Conservation (phyloP, 2,888 invertebrate species). For the Aporophyla lueneburgensis region DNA sequence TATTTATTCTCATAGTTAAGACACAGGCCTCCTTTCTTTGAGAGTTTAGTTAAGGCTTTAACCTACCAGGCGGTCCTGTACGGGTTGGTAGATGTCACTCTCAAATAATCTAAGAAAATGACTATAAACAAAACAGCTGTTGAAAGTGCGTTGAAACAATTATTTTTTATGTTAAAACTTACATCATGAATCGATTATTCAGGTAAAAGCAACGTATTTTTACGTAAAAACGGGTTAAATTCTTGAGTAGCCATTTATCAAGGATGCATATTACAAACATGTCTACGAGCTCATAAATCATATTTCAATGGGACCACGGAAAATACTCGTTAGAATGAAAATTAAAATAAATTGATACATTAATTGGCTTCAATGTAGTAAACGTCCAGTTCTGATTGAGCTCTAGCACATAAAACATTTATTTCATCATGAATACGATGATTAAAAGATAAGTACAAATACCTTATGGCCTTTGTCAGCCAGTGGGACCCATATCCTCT, state of each 20-base stretch:
- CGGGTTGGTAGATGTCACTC: too few relatives aligned
- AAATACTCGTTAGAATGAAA: conserved; percentile 13
- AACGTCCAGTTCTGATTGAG: conserved; percentile 30
- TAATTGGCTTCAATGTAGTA: conserved; percentile 24
- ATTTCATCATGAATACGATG: neutral
- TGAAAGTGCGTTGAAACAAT: too few relatives aligned
- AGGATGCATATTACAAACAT: neutral
- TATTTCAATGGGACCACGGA: conserved; percentile 17
- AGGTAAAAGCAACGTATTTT: conserved; percentile 69
- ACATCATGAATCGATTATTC: conserved; percentile 76
- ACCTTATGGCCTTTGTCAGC: neutral
- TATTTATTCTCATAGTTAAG: neutral
- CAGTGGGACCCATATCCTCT: neutral
- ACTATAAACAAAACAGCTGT: too few relatives aligned
- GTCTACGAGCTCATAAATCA: conserved; percentile 3
- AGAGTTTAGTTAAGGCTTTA: too few relatives aligned
- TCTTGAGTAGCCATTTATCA: conserved; percentile 37
- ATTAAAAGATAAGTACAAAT: neutral
- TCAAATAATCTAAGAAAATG: neutral
- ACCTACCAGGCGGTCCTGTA: too few relatives aligned
- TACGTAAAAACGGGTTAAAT: conserved; percentile 38
- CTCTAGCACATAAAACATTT: neutral
- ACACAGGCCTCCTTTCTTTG: too few relatives aligned
- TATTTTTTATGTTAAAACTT: too few relatives aligned
- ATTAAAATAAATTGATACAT: conserved; percentile 2